Evolutionary conservation across 2,797 vertebrate genomes (phyloP).

Genomic region (Babyrousa celebensis): DNA sequence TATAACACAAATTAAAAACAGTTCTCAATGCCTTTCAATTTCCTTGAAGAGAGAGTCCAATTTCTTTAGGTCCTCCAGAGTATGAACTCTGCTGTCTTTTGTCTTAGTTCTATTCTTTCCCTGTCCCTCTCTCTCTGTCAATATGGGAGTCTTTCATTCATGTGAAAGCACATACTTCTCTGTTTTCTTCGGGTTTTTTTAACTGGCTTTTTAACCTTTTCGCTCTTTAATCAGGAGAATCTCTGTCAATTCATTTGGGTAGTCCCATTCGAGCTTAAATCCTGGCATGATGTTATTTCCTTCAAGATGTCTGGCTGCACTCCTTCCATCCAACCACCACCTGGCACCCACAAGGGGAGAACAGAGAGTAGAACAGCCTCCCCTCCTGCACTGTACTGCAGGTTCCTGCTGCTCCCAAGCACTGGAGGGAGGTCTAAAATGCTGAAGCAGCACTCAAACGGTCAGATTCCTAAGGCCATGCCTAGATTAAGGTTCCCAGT

Average conservation of each 20-base stretch:
- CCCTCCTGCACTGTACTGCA: not conserved
- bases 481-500: not conserved
- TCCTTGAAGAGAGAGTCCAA: not conserved
- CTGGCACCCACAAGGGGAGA: not conserved
- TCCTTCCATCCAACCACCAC: not conserved
- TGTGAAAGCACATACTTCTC: not conserved
- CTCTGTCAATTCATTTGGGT: not conserved
- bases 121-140: not conserved
- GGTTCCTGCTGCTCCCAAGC: not conserved
- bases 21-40: not conserved
- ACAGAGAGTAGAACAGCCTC: not conserved
- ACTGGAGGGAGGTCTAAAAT: too few relatives aligned
- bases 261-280: not conserved
- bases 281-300: not conserved
- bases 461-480: too few relatives aligned
- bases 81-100: not conserved
- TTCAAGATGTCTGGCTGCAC: accelerated
- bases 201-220: not conserved
- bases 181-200: not conserved
- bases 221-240: not conserved
- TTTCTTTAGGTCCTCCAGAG: not conserved
- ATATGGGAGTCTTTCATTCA: not conserved
- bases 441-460: not conserved
- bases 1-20: too few relatives aligned
- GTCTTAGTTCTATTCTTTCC: not conserved